These are phyloP conservation scores for Gari tellinella DNA, from an alignment of 2,888 invertebrate genomes.

Conservation along the genomic window DNA sequence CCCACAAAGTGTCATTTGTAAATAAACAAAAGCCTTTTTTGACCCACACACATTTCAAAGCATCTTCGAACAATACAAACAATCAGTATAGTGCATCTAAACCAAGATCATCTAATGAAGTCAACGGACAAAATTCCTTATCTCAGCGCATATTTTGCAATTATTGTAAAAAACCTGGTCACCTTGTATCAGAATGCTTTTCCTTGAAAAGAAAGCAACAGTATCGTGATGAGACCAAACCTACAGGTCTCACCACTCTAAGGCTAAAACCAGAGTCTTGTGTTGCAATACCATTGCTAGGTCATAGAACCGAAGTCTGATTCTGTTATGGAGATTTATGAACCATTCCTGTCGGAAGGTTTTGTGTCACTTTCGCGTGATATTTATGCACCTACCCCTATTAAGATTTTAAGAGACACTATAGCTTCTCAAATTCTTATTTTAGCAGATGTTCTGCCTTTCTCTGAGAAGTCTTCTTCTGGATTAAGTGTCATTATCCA, in stretches of 20 bases:
- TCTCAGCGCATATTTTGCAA: conserved; percentile 4
- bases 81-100: neutral
- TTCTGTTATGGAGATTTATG: conserved; percentile 23
- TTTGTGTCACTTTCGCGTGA: no score
- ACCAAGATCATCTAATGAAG: conserved; percentile 12
- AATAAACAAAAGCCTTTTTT: no score
- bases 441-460: no score
- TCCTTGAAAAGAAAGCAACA: conserved; percentile 25
- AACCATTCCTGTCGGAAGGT: no score
- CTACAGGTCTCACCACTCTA: conserved; percentile 1
- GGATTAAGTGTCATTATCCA: no score
- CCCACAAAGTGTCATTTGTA: conserved; percentile 4
- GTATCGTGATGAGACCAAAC: conserved; percentile 5
- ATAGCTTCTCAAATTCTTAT: no score
- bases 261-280: conserved; percentile 17
- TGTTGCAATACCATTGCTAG: conserved; percentile 11
- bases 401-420: no score
- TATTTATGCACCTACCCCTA: no score
- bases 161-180: conserved; percentile 36
- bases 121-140: conserved; percentile 18
- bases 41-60: neutral
- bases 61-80: neutral
- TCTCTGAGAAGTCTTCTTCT: no score
- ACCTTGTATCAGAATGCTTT: conserved; percentile 33
- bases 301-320: conserved; percentile 2